phyloP scores from a whole-genome alignment of 2,888 invertebrate species.

The Rotaria socialis region DNA sequence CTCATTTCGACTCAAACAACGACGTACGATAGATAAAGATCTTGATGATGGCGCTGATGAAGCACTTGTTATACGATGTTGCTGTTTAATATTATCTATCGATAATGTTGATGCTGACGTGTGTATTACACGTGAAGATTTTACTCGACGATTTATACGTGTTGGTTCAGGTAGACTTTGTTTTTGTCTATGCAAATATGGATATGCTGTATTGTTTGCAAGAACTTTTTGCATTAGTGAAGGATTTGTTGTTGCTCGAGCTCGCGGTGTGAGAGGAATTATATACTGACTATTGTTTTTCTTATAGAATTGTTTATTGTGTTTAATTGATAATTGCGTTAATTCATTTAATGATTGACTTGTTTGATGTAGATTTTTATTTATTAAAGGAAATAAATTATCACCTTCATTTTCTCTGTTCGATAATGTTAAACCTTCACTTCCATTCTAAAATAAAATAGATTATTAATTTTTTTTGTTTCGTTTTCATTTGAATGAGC shows the following conservation, averaged over 20 bases:
- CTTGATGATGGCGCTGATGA: neutral
- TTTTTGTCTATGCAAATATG: neutral
- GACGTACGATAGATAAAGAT: neutral
- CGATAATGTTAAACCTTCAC: neutral
- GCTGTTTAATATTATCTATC: neutral
- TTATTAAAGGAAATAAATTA: neutral
- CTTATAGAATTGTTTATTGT: neutral
- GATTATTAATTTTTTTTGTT: too few relatives aligned
- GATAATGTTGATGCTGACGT: neutral
- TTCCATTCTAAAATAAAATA: neutral
- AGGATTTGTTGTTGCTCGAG: neutral
- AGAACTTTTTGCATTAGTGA: neutral
- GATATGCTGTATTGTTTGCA: neutral
- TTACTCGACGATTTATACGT: slow-evolving; percentile 27
- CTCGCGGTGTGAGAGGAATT: neutral
- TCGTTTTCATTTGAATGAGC: too few relatives aligned
- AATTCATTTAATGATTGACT: neutral
- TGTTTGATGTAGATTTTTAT: neutral
- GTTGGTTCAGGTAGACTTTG: neutral
- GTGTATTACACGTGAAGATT: neutral
- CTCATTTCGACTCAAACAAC: neutral
- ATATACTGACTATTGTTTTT: neutral
- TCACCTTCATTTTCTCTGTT: neutral
- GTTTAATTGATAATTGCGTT: neutral
- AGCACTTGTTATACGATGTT: neutral